phyloP scores from a whole-genome alignment of 30 jellyfish, hydroid and myxozoan genomes.

The Hydractinia symbiolongicarpus region DNA sequence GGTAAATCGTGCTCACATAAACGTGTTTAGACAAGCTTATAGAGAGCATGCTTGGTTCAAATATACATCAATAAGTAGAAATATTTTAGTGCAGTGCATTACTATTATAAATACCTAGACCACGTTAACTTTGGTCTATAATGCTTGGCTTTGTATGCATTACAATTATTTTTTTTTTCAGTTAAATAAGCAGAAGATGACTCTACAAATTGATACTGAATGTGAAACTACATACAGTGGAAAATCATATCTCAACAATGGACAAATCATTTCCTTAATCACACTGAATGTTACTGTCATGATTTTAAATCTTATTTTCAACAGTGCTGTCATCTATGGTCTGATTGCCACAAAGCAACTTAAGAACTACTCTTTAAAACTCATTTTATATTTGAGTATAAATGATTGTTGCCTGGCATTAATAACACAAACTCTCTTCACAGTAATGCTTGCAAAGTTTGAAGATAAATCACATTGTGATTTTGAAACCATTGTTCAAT shows the following conservation, averaged over 20 bases:
- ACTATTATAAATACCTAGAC: too few species aligned
- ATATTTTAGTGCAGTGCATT: too few species aligned
- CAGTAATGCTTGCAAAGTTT: slow-evolving; percentile 12
- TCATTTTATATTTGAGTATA: slow-evolving; percentile 18
- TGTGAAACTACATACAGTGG: slow-evolving; percentile 15
- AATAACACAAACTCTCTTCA: neutral
- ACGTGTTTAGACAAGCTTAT: too few species aligned
- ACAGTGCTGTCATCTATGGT: neutral
- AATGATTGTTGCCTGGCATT: slow-evolving; percentile 5
- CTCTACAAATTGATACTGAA: too few species aligned
- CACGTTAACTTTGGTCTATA: too few species aligned
- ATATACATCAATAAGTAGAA: too few species aligned
- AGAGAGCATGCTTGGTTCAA: too few species aligned
- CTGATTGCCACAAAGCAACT: neutral
- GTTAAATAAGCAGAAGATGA: too few species aligned
- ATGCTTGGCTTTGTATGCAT: too few species aligned
- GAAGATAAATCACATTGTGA: neutral
- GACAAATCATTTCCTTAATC: neutral
- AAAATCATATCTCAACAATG: neutral
- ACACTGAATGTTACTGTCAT: neutral
- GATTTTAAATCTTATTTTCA: slow-evolving; percentile 1
- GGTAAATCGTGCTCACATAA: too few species aligned
- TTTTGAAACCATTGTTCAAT: neutral
- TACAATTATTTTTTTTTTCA: too few species aligned
- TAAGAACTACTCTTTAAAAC: neutral